Percentiles rank a stretch among this genome's conserved stretches.
Evolutionary conservation across 2,888 invertebrate species (phyloP).

Genomic region (Sinhomidia bicolor): DNA sequence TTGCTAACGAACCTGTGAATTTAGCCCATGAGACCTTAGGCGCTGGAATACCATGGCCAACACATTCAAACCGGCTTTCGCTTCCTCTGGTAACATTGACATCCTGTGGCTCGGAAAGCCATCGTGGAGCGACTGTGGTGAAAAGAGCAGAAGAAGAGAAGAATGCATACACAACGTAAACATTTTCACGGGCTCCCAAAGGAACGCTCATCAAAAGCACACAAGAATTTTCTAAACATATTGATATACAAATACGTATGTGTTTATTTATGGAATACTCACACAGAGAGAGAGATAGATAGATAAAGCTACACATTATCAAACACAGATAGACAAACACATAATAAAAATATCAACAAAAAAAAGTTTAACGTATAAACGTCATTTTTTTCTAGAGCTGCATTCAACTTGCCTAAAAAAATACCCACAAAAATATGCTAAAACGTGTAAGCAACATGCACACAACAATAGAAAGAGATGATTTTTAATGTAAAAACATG

Average conservation of each 20-base stretch:
- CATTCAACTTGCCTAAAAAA: not conserved
- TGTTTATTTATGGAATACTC: not conserved
- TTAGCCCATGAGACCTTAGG: conserved; percentile 76
- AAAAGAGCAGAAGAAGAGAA: conserved; percentile 65
- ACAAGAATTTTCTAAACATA: conserved; percentile 40
- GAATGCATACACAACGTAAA: conserved; percentile 52
- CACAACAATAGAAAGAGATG: not conserved
- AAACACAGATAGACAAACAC: not conserved
- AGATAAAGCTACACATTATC: too few relatives aligned
- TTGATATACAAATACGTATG: not conserved
- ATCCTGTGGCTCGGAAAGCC: conserved; percentile 77
- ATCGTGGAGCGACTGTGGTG: conserved; percentile 77
- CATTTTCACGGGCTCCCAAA: conserved; percentile 56
- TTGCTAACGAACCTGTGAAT: conserved; percentile 76
- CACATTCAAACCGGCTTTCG: conserved; percentile 76
- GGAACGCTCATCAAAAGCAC: conserved; percentile 70
- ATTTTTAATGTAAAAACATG: not conserved
- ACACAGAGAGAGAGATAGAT: not conserved
- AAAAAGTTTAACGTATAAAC: not conserved
- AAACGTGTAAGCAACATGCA: not conserved
- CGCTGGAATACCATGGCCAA: conserved; percentile 75
- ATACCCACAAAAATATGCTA: not conserved
- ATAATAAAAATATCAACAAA: conserved; percentile 11
- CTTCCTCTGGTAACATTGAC: conserved; percentile 78
- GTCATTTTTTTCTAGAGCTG: too few relatives aligned